phyloP scores from a whole-genome alignment of 2,113 vertebrate genomes.

The Actinemys pallida region DNA sequence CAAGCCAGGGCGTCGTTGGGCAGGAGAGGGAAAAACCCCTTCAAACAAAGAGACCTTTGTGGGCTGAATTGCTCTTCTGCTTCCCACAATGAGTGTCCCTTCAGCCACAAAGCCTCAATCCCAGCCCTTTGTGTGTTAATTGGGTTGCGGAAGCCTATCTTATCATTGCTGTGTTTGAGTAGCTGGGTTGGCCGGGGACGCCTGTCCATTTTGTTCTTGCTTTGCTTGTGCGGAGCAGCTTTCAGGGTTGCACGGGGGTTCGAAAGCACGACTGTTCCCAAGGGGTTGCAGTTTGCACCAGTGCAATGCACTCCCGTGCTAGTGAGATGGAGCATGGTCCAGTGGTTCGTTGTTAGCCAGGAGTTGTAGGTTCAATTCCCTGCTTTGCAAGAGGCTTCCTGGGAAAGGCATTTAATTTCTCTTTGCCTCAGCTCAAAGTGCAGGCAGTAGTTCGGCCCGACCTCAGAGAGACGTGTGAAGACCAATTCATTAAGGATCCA shows the following conservation, averaged over 20 bases:
- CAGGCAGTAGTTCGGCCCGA: background rate
- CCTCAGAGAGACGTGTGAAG: background rate
- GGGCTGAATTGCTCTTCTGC: background rate
- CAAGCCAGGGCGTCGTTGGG: fast-evolving
- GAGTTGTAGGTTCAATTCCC: background rate
- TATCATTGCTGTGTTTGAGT: background rate
- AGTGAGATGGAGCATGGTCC: background rate
- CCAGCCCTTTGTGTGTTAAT: slow-evolving; percentile 40
- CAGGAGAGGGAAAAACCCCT: fast-evolving
- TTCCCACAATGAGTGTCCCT: background rate
- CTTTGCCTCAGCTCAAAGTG: background rate
- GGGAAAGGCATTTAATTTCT: background rate
- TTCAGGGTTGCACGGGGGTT: background rate
- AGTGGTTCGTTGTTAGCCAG: no score
- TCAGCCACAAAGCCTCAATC: slow-evolving; percentile 1
- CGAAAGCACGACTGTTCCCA: background rate
- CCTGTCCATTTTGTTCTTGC: background rate
- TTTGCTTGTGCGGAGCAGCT: background rate
- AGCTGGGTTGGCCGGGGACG: background rate
- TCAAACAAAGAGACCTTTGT: slow-evolving; percentile 70
- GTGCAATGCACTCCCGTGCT: background rate
- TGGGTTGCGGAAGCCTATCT: slow-evolving; percentile 37
- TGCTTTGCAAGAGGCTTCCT: background rate
- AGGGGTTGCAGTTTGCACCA: background rate
- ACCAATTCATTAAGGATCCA: background rate